Percentiles rank a stretch among this genome's conserved stretches.
phyloP scores from a whole-genome alignment of 2,797 vertebrate species.

The Huso huso region DNA sequence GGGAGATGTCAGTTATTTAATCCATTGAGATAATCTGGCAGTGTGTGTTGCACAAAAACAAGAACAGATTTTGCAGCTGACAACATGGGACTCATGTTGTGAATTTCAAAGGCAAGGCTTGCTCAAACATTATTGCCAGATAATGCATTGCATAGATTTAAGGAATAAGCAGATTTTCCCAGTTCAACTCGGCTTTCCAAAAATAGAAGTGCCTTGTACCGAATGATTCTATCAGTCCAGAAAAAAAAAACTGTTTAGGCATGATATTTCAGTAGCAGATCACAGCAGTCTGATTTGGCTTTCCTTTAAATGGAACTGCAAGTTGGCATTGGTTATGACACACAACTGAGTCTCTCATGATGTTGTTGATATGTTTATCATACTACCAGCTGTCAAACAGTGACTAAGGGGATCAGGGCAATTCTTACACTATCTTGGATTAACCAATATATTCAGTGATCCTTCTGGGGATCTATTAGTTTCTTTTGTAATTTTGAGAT shows the following conservation, averaged over 20 bases:
- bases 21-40: no score
- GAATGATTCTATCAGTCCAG: background rate
- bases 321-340: slow-evolving; percentile 33
- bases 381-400: slow-evolving; percentile 45
- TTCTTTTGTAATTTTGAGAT: slow-evolving; percentile 6
- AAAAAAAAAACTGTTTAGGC: slow-evolving; percentile 30
- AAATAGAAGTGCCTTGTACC: slow-evolving; percentile 28
- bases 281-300: slow-evolving; percentile 39
- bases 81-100: background rate
- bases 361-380: slow-evolving; percentile 34
- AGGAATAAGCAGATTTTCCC: slow-evolving; percentile 37
- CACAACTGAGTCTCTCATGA: slow-evolving; percentile 36
- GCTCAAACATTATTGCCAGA: slow-evolving; percentile 17
- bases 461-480: slow-evolving; percentile 45
- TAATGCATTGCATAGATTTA: slow-evolving; percentile 19
- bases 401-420: slow-evolving; percentile 41
- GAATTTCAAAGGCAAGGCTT: slow-evolving; percentile 7
- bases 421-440: slow-evolving; percentile 46
- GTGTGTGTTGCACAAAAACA: no score
- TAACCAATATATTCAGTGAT: slow-evolving; percentile 48
- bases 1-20: no score
- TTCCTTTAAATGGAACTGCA: slow-evolving; percentile 27
- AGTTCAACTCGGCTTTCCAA: slow-evolving; percentile 28
- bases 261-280: slow-evolving; percentile 45
- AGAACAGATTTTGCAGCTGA: background rate